Conservation (phyloP, 2,888 invertebrate genomes). For the Meiosimyza platycephala region DNA sequence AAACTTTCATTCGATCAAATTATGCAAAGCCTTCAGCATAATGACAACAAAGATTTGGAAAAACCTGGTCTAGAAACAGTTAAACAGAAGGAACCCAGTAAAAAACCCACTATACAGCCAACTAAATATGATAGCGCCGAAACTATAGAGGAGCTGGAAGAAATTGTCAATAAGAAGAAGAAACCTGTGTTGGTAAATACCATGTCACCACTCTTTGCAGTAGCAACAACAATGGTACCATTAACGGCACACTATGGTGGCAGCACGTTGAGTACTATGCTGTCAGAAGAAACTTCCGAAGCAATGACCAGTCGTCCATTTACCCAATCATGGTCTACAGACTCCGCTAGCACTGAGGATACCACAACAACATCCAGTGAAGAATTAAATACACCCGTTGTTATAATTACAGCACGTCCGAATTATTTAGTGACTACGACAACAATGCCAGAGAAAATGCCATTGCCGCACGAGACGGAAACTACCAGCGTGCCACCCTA, state of each 20-base stretch:
- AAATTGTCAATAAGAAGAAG: conserved; percentile 28
- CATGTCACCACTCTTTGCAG: not conserved
- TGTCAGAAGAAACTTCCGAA: conserved; percentile 45
- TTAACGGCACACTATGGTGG: conserved; percentile 47
- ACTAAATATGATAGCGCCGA: conserved; percentile 50
- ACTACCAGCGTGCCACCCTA: conserved; percentile 33
- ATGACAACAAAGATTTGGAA: conserved; percentile 32
- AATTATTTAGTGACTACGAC: conserved; percentile 46
- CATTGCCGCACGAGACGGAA: not conserved
- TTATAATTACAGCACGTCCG: conserved; percentile 53
- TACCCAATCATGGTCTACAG: conserved; percentile 40
- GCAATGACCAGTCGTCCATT: conserved; percentile 37
- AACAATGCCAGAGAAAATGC: conserved; percentile 40
- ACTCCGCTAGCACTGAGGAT: conserved; percentile 31
- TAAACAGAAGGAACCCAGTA: not conserved
- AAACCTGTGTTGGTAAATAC: not conserved
- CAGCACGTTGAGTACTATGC: conserved; percentile 51
- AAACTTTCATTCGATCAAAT: conserved; percentile 64
- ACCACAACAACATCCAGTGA: conserved; percentile 43
- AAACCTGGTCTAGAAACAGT: not conserved
- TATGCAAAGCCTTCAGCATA: conserved; percentile 59
- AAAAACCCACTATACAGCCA: conserved; percentile 33
- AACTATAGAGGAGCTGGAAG: conserved; percentile 45
- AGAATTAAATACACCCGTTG: conserved; percentile 48
- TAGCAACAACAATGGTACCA: conserved; percentile 44